Base-by-base conservation (phyloP, 2,113 vertebrate genomes). In the Ariopsis seemanni region DNA sequence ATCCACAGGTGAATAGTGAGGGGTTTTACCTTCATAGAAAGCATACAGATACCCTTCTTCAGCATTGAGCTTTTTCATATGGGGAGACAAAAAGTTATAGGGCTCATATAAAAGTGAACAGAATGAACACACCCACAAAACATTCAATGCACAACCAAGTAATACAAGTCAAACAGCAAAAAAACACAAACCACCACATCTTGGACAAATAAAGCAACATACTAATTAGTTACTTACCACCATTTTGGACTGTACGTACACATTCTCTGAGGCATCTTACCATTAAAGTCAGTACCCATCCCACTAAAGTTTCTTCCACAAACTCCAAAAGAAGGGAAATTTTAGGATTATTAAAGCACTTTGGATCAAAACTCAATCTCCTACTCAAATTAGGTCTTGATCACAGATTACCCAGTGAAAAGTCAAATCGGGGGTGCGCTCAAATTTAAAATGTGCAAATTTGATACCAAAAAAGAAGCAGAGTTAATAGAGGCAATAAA, bases 1-100 rank as follows among this genome's bases (percentile, higher is more conserved):
- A 80, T 15, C 86, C 62, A 82, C 14, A 78, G 25, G 57, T 79
- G 12, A 86, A 81, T 34, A 52, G 82, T 75, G 88, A 53, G 48
- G n/a, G 52, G 85, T 90, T 69, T 87, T 91, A 93, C 94, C 94
- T 96, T 95, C 94, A 94, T 91, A 93, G 94, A 95, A 96, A 95
- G 95, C 90, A 93, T 94, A 94, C 82, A 89, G 84, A 80, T 87
- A 71, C 87, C 74, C 80, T 74, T 89, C 88, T 84, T 88, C 62
- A 82, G 86, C 79, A 89, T 90, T 85, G 34, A 71, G 27, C 55
- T 62, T 75, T 88, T 77, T 83, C 82, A 74, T 80, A 17, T 88
- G 34, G 15, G 79, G 9, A 74, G 71, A 88, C 89, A 86, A n/a
- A 34, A 80, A 53, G 30, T 75, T 50, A 52, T 7, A 27, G 14